Evolutionary conservation across 1,140 invertebrate species (phyloP).

Genomic region (Popillia japonica): DNA sequence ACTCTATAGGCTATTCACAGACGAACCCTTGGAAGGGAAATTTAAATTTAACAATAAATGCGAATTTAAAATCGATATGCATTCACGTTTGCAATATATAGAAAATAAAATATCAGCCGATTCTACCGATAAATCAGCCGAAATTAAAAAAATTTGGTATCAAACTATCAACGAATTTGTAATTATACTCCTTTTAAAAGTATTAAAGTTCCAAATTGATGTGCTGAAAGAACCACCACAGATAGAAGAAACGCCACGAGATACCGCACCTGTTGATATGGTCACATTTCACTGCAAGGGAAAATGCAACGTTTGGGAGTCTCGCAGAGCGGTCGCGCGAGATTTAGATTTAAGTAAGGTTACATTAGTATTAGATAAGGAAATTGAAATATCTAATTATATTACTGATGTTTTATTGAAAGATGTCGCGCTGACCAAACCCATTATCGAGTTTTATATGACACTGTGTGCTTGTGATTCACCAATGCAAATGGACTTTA

Average conservation of each 20-base stretch:
- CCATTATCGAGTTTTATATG: slow-evolving; percentile 45
- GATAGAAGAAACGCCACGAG: slow-evolving; percentile 40
- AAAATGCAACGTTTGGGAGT: slow-evolving; percentile 48
- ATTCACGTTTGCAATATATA: slow-evolving; percentile 28
- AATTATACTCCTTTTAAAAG: slow-evolving; percentile 41
- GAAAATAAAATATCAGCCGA: slow-evolving; percentile 28
- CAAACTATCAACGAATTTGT: slow-evolving; percentile 44
- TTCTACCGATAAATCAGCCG: slow-evolving; percentile 8
- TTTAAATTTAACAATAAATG: slow-evolving; percentile 34
- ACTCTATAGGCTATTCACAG: slow-evolving; percentile 49
- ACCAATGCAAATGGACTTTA: slow-evolving; percentile 41
- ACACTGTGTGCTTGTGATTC: slow-evolving; percentile 32
- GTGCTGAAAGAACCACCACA: slow-evolving; percentile 27
- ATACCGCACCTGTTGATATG: slow-evolving; percentile 15
- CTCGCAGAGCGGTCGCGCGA: slow-evolving; percentile 43
- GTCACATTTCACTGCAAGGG: slow-evolving; percentile 46
- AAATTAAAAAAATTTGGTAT: slow-evolving; percentile 44
- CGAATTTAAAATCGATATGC: slow-evolving; percentile 41
- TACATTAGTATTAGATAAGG: slow-evolving; percentile 23
- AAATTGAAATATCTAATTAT: slow-evolving; percentile 40
- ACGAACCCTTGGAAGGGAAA: slow-evolving; percentile 37
- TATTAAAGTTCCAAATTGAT: slow-evolving; percentile 46
- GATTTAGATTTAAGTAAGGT: slow-evolving; percentile 39
- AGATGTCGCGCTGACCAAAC: slow-evolving; percentile 24
- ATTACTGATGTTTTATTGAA: slow-evolving; percentile 40